Conservation (phyloP, 1,140 invertebrate species). For the Trachelipus rathkii region DNA sequence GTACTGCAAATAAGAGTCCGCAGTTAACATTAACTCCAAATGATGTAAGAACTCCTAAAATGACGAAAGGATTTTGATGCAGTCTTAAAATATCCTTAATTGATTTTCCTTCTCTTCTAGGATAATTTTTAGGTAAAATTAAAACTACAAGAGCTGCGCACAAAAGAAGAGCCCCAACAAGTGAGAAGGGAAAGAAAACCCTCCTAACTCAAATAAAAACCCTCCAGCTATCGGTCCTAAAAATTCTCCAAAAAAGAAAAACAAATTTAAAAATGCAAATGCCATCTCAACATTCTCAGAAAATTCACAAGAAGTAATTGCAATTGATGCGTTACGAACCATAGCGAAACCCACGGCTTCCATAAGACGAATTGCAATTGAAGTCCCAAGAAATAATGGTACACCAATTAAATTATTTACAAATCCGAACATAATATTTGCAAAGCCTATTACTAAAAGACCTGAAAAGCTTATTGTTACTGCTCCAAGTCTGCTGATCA, state of each 20-base stretch:
- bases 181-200: constrained; percentile 48
- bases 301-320: constrained; percentile 19
- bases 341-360: constrained; percentile 18
- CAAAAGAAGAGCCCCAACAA: constrained; percentile 47
- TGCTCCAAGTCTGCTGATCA: constrained; percentile 5
- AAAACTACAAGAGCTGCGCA: constrained; percentile 34
- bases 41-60: constrained; percentile 63
- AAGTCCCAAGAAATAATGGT: not conserved
- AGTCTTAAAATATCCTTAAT: constrained; percentile 58
- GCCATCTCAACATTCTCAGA: constrained; percentile 7
- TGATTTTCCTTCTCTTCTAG: constrained; percentile 47
- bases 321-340: constrained; percentile 7
- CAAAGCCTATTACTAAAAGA: constrained; percentile 7
- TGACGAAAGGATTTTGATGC: constrained; percentile 47
- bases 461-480: constrained; percentile 9
- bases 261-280: not conserved
- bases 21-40: constrained; percentile 67
- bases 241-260: not conserved
- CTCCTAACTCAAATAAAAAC: constrained; percentile 47
- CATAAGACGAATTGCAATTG: constrained; percentile 8
- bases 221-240: constrained; percentile 47
- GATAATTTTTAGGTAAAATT: constrained; percentile 46
- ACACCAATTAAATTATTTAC: not conserved
- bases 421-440: constrained; percentile 22
- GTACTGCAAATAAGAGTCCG: constrained; percentile 70